Conservation (phyloP, 1,140 invertebrate genomes). For the Philopotamus ludificatus region DNA sequence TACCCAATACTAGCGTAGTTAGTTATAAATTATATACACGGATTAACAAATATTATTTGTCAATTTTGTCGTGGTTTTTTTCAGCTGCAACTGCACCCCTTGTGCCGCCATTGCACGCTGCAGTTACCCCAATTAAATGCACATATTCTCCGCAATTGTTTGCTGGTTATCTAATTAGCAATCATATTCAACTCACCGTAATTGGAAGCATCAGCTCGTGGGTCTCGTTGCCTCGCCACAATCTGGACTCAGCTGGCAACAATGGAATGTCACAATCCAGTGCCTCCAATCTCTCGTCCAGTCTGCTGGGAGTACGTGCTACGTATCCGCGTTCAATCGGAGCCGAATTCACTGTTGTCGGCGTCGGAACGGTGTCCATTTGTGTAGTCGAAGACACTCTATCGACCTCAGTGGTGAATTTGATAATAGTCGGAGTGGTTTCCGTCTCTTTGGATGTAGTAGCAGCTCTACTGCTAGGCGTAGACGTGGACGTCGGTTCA, state of each 20-base stretch:
- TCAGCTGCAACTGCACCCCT: not conserved
- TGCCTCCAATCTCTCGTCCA: slow-evolving; percentile 61
- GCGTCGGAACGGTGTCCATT: not conserved
- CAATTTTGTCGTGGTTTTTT: not conserved
- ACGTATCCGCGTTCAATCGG: slow-evolving; percentile 36
- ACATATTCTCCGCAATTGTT: not conserved
- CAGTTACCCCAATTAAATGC: not conserved
- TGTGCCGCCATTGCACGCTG: not conserved
- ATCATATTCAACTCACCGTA: slow-evolving; percentile 56
- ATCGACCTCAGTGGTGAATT: not conserved
- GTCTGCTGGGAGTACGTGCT: slow-evolving; percentile 44
- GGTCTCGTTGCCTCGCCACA: slow-evolving; percentile 67
- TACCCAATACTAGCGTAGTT: too few relatives aligned
- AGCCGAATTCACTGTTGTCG: slow-evolving; percentile 15
- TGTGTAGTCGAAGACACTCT: slow-evolving; percentile 1
- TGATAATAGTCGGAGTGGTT: not conserved
- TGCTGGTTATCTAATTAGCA: not conserved
- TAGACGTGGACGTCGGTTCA: not conserved
- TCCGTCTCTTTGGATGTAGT: slow-evolving; percentile 11
- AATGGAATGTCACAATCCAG: slow-evolving; percentile 62
- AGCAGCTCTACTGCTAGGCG: not conserved
- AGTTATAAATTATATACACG: not conserved
- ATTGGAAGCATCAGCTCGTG: slow-evolving; percentile 63
- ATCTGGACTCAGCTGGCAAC: slow-evolving; percentile 59
- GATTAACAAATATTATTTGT: not conserved